Evolutionary conservation across 2,888 invertebrate species (phyloP).

Genomic region (Blastobasis adustella): DNA sequence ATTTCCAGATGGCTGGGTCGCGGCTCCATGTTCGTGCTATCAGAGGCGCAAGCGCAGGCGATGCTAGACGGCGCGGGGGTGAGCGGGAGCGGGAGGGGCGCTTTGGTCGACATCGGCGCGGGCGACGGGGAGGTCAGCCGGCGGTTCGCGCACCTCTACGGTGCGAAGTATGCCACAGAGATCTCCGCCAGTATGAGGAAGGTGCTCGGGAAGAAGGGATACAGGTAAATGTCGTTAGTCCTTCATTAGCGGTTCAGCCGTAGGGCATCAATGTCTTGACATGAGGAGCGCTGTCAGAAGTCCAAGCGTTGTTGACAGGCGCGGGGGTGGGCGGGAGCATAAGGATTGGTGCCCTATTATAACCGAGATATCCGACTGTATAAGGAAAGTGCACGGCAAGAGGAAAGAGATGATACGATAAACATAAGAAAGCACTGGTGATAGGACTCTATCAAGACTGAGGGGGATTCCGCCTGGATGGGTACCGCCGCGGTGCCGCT

Average conservation of each 20-base stretch:
- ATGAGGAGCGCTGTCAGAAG: no score
- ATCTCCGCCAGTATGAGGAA: constrained; percentile 92
- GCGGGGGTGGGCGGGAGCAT: no score
- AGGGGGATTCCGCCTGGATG: no score
- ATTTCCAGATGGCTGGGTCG: constrained; percentile 83
- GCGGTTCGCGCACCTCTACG: constrained; percentile 83
- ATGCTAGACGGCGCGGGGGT: constrained; percentile 59
- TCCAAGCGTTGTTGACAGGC: no score
- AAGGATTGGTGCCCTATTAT: no score
- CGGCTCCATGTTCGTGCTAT: constrained; percentile 98
- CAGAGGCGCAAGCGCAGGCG: constrained; percentile 83
- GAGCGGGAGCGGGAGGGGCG: constrained; percentile 25
- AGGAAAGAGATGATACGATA: no score
- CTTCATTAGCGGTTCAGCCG: background rate
- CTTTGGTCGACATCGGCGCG: constrained; percentile 91
- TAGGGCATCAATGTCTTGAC: no score
- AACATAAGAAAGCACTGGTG: no score
- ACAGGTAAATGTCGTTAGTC: constrained; percentile 74
- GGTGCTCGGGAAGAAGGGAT: constrained; percentile 84
- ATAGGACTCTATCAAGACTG: no score
- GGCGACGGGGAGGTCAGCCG: constrained; percentile 96
- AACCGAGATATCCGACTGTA: no score
- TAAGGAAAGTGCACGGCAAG: no score
- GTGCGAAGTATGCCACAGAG: constrained; percentile 90
- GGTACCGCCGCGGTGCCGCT: no score